Evolutionary conservation across 1,140 invertebrate species (phyloP), one percentile per base, ranked within the genome.

Genomic region (Drosophila sulfurigaster): DNA sequence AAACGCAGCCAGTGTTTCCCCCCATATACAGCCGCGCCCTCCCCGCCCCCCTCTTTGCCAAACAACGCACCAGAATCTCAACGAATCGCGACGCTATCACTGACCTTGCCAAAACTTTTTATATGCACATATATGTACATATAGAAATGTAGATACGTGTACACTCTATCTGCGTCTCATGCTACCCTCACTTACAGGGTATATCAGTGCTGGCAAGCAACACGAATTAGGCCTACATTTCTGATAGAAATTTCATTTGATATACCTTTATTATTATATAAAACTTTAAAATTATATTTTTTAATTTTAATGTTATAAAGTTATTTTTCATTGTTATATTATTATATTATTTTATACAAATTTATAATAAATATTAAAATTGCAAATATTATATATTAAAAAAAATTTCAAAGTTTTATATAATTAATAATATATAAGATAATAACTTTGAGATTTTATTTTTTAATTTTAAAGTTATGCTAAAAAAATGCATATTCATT

Each of bases 21-120:
- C 11, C 60, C 15, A 25, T 15, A 6, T 5, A 20, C 20, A 1
- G 11, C 57, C 41, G 52, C 5, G 5, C 28, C 28, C 3, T n/a
- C 59, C 45, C 16, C 11, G 1, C 41, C 25, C 15, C n/a, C 32
- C 46, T 28, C 10, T 10, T 8, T 11, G 10, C 1, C 13, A 0
- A 10, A n/a, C 13, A 16, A 28, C 41, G 11, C 1, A 46, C 59
- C 65, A 81, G 70, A 49, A 52, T 25, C 20, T 25, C 20, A 25
- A 25, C 20, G 20, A 62, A 16, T 6, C 49, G 38, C 41, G 67
- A 71, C 67, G 62, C 82, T 81, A 86, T 86, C 77, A 88, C 83
- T 87, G 78, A 88, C 83, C 83, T 88, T 88, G 83, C 80, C 80
- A 58, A 85, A 85, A 81, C 7, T 65, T 64, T 41, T 38, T 65